Base-by-base conservation (phyloP, 1,140 invertebrate species). In the Drosophila leontia region DNA sequence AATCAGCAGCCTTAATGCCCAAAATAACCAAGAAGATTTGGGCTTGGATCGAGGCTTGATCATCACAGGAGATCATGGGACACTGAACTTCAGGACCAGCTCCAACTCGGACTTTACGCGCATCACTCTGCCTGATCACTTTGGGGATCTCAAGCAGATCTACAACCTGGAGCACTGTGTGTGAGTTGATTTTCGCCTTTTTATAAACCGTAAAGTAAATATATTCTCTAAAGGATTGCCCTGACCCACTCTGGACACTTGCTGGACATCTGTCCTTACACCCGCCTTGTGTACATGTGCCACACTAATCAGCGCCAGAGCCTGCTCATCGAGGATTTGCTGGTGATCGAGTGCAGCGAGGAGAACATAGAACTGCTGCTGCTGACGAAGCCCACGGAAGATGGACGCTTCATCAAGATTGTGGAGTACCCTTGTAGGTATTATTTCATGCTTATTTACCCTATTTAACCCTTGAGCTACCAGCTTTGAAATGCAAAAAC, bases 401-500 rank as follows among this genome's bases (percentile, higher is more conserved):
- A 60, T 3, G 77, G 76, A 15, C 76, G 84, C 12, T 62, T 79
- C 7, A 81, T 93, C 11, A 91, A 92, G 57, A 78, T 92, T 34
- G 51, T 93, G 26, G 82, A 92, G 57, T 93, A 90, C 78, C 91
- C 92, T 32, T 84, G 92, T 93, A 84, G 75, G 71, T 26, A 32
- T 50, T n/a, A n/a, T 7, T 23, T 13, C 3, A 2, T 5, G 1
- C 0, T 37, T 6, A 7, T 3, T 3, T 9, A 6, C 17, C 12
- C 11, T 13, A 6, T 34, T 42, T 44, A 17, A 19, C 13, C 15
- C 3, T 42, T 50, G 19, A 34, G 19, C 0, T 71, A 39, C 0
- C 3, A 93, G 92, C 85, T 9, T 44, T 92, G 3, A 79, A 80
- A n/a, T 91, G 88, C 44, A 87, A 91, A n/a, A 91, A 80, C 29